Percentiles rank a stretch among this genome's conserved stretches.
Evolutionary conservation across 1,140 invertebrate genomes (phyloP).

Genomic region (Scaptomyza pallida): DNA sequence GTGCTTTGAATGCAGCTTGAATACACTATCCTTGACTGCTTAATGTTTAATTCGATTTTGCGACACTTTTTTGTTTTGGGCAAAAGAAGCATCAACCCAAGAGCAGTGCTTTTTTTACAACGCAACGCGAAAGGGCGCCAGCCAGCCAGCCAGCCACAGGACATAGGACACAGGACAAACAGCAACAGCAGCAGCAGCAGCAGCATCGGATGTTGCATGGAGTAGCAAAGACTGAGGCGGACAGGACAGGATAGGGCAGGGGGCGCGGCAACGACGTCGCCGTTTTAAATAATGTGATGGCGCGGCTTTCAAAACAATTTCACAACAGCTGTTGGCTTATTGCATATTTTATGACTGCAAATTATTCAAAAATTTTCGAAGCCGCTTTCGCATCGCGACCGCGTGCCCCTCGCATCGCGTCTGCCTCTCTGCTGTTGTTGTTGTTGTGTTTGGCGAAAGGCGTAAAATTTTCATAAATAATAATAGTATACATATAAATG

Average conservation of each 20-base stretch:
- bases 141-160: slow-evolving; percentile 9
- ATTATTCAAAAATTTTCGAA: slow-evolving; percentile 84
- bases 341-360: slow-evolving; percentile 84
- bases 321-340: slow-evolving; percentile 84
- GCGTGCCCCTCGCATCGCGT: slow-evolving; percentile 17
- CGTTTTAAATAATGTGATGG: slow-evolving; percentile 84
- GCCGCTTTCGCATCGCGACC: slow-evolving; percentile 55
- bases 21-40: slow-evolving; percentile 58
- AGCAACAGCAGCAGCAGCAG: neutral
- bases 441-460: slow-evolving; percentile 34
- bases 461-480: slow-evolving; percentile 61
- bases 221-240: slow-evolving; percentile 8
- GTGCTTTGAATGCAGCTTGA: neutral
- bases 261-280: slow-evolving; percentile 23
- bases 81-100: slow-evolving; percentile 17
- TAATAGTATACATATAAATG: slow-evolving; percentile 54
- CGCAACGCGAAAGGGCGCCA: slow-evolving; percentile 9
- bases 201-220: slow-evolving; percentile 2
- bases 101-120: slow-evolving; percentile 15
- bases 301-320: slow-evolving; percentile 84
- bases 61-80: neutral
- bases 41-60: slow-evolving; percentile 65
- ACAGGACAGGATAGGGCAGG: slow-evolving; percentile 13
- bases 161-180: slow-evolving; percentile 7
- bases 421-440: neutral